phyloP scores from a whole-genome alignment of 2,888 invertebrate genomes.

The Parnassius glacialis region DNA sequence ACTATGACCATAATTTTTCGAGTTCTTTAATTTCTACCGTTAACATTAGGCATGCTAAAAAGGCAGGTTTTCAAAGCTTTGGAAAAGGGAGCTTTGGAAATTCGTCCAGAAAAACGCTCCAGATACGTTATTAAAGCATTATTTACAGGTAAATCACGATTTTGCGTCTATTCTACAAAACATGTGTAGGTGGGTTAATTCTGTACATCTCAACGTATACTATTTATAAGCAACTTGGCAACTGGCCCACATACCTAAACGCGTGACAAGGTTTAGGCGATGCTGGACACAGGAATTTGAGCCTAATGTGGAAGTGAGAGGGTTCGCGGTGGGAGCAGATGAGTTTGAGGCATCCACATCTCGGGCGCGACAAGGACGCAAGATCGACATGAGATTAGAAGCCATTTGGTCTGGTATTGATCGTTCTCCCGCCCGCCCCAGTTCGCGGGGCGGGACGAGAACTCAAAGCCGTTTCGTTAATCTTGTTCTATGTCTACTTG shows the following conservation, averaged over 20 bases:
- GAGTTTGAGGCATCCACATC: conserved; percentile 31
- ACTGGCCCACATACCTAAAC: conserved; percentile 28
- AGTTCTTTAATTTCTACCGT: no score
- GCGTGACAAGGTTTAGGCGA: conserved; percentile 10
- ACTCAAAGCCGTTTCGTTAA: conserved; percentile 64
- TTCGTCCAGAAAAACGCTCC: not conserved
- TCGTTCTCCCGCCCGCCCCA: conserved; percentile 34
- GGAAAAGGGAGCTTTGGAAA: conserved; percentile 3
- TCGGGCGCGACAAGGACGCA: conserved; percentile 67
- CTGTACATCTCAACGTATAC: conserved; percentile 26
- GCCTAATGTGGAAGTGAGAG: conserved; percentile 9
- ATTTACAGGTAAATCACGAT: conserved; percentile 25
- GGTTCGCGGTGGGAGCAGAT: conserved; percentile 24
- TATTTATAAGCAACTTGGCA: conserved; percentile 26
- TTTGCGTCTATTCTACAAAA: conserved; percentile 11
- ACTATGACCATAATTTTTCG: no score
- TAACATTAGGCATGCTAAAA: conserved; percentile 4
- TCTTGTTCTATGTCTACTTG: conserved; percentile 60
- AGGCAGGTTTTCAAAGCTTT: conserved; percentile 7
- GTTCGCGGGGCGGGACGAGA: conserved; percentile 27
- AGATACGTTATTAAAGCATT: conserved; percentile 3
- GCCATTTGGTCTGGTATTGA: conserved; percentile 49
- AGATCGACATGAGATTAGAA: conserved; percentile 68
- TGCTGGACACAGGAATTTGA: conserved; percentile 13
- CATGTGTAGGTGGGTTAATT: conserved; percentile 22